These are phyloP conservation scores for Meloidogyne hapla DNA, from an alignment of 1,140 invertebrate species.

Conservation along the genomic window DNA sequence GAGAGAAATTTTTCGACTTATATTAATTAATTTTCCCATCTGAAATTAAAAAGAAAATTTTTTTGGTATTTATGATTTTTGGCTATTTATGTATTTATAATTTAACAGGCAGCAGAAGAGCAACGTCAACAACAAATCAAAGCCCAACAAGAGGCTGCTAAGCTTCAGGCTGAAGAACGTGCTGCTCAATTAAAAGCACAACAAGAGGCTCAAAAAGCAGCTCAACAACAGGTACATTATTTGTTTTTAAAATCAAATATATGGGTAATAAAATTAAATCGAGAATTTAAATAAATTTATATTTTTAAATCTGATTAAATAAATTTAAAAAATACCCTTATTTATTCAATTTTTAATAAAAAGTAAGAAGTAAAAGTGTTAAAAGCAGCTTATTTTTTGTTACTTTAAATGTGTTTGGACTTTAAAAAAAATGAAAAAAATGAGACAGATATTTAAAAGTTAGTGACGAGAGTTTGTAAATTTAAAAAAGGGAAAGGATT, in stretches of 20 bases:
- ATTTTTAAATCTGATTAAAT: no score
- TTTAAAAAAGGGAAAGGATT: background rate
- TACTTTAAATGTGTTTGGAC: no score
- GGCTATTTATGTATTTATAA: background rate
- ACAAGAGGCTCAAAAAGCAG: conserved; percentile 15
- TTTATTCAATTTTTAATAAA: no score
- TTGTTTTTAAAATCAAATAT: background rate
- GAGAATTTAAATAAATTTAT: no score
- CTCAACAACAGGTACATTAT: background rate
- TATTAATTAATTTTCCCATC: no score
- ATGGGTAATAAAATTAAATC: no score
- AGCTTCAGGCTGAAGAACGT: conserved; percentile 25
- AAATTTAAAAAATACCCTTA: no score
- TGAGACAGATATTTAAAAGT: background rate
- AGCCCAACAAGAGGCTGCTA: conserved; percentile 24
- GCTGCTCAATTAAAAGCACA: conserved; percentile 17
- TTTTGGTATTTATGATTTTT: background rate
- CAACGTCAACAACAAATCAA: conserved; percentile 20
- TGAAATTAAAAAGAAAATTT: no score
- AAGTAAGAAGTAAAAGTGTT: no score
- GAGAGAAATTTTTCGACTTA: background rate
- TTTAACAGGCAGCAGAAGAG: conserved; percentile 17
- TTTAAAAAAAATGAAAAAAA: no score
- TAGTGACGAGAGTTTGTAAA: background rate
- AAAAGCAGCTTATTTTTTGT: no score